Base-by-base conservation (phyloP, 2,113 vertebrate species). In the Trinectes maculatus region DNA sequence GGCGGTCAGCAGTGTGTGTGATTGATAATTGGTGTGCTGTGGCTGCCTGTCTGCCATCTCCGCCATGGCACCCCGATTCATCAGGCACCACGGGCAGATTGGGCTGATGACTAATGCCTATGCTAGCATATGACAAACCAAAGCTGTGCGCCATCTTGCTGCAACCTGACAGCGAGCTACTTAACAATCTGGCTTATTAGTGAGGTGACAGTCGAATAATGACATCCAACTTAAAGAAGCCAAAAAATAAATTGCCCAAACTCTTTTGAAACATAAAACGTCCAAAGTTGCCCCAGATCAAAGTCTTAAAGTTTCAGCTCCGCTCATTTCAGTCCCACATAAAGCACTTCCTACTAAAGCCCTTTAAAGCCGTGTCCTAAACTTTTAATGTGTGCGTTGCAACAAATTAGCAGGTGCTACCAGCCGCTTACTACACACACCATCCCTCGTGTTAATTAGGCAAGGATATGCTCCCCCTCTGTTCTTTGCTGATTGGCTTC, bases 1-100 rank as follows among this genome's bases (percentile, higher is more conserved):
- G 6, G 16, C 6, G 9, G 54, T 52, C 60, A 57, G 36, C 59
- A 52, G 75, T 15, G 59, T 49, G 69, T 36, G 79, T 87, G 85
- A 91, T 90, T 88, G 85, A 84, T 89, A 87, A 85, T 88, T 90
- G 84, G 78, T 87, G 64, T 71, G 66, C 36, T 75, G 64, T 70
- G 68, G 79, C 59, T 18, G 73, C 77, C 75, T 31, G 67, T 59
- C 81, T 82, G 73, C 71, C 70, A 46, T 87, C 76, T 71, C 60
- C 60, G 76, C 76, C 42, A 71, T 48, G 65, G 73, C 53, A 37
- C 54, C 71, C 68, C 83, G 77, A 86, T 87, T 87, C 85, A 87
- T 89, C 87, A 85, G 53, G 66, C 71, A 79, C 80, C 80, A 67
- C 42, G 74, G 73, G 64, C 74, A 78, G 83, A 86, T 80, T 64